Base-by-base conservation (phyloP, 2,113 vertebrate species). In the Pluvianellus socialis region DNA sequence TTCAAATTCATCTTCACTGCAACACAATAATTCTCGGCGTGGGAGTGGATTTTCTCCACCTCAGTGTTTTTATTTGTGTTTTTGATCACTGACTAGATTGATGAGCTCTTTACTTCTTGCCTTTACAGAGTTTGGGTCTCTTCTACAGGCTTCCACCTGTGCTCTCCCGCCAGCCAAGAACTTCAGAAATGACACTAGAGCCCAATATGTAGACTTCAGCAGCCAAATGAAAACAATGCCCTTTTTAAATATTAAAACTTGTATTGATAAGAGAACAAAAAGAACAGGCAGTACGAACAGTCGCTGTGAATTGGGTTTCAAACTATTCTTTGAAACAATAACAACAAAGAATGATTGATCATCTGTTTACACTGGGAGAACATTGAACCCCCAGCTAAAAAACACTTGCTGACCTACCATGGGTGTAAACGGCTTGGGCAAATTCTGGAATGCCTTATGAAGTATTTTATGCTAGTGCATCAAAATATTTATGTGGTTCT, bases 261-360 rank as follows among this genome's bases (percentile, higher is more conserved):
- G 47, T 49, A 70, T 70, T 95, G 92, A 70, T 96, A 96, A 89
- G 50, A 91, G 92, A 91, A 88, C 88, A 74, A 81, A 83, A 94
- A 77, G 96, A 97, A 97, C 97, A 90, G 68, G 61, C 67, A 10
- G 92, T 96, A 79, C 84, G 6, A 90, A 88, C 45, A 38, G 33
- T 79, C 23, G 8, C 27, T 68, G 35, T 86, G 86, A 80, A 19
- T 4, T 63, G 26, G 9, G 65, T 94, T 96, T 88, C 80, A 88
- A 94, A 80, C 72, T 90, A 74, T 95, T 96, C 86, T 95, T 90
- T 91, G 49, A 96, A 97, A 91, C 91, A 98, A 89, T 95, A 86
- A 63, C 32, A 85, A 68, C 38, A 55, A 79, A 91, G 94, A 93
- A 92, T 96, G 96, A 97, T 95, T 97, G 79, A 95, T 96, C 47